Evolutionary conservation across 2,888 invertebrate species (phyloP).

Genomic region (Cacoxenus indagator): DNA sequence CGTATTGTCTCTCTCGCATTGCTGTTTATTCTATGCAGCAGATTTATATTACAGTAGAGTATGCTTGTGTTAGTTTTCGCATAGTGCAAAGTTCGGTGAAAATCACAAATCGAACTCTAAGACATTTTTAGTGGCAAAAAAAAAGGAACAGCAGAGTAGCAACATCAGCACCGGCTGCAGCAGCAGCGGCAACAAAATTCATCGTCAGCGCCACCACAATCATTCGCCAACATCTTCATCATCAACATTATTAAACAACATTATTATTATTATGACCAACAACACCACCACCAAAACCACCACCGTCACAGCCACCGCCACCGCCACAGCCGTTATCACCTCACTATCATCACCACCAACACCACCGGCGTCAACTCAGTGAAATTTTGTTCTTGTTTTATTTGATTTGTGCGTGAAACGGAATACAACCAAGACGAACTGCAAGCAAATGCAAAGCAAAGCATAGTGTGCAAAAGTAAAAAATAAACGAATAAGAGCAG

Average conservation of each 20-base stretch:
- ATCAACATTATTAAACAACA: background rate
- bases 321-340: background rate
- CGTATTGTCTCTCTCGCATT: no score
- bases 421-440: background rate
- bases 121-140: no score
- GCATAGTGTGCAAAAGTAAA: background rate
- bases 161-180: background rate
- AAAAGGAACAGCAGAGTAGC: background rate
- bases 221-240: background rate
- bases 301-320: background rate
- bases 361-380: background rate
- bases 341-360: background rate
- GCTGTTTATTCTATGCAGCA: no score
- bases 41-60: no score
- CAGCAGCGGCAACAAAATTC: background rate
- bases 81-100: no score
- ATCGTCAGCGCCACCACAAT: background rate
- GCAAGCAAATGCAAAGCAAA: background rate
- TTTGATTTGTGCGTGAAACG: conserved; percentile 8
- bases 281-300: background rate
- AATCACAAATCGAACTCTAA: background rate
- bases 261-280: background rate
- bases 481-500: background rate
- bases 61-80: no score
- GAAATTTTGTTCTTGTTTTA: conserved; percentile 18